Conservation (phyloP, 2,797 vertebrate genomes). For the Helarctos malayanus region DNA sequence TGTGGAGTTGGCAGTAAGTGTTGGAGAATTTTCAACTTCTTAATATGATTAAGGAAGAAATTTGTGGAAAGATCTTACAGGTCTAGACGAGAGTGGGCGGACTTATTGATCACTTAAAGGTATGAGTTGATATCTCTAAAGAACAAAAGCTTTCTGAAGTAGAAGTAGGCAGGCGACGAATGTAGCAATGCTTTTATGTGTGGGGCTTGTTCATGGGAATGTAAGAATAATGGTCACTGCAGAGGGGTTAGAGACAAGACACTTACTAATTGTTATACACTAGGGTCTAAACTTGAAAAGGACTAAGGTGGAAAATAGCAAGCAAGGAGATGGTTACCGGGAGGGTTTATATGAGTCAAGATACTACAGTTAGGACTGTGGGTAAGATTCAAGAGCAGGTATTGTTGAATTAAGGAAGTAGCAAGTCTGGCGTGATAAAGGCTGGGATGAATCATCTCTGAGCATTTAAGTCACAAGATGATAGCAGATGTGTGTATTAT, state of each 20-base stretch:
- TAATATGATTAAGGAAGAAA: neutral
- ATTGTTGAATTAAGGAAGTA: neutral
- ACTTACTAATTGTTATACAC: neutral
- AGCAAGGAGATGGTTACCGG: neutral
- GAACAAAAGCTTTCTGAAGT: neutral
- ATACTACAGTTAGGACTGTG: neutral
- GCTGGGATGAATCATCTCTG: neutral
- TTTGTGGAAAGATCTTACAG: neutral
- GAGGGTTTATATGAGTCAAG: neutral
- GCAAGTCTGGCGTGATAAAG: neutral
- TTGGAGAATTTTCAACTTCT: neutral
- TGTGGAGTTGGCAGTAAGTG: neutral
- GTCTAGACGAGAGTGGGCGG: neutral
- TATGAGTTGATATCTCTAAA: neutral
- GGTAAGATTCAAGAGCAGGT: neutral
- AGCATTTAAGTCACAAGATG: neutral
- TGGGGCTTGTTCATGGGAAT: neutral
- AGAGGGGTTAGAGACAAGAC: neutral
- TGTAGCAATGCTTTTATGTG: neutral
- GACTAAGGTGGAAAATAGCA: neutral
- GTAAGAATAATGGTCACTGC: neutral
- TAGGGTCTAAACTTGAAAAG: neutral
- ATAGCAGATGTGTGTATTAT: neutral
- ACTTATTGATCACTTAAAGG: neutral
- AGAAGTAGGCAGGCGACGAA: neutral